Conservation (phyloP, 2,888 invertebrate species). For the Lithophane leautieri region DNA sequence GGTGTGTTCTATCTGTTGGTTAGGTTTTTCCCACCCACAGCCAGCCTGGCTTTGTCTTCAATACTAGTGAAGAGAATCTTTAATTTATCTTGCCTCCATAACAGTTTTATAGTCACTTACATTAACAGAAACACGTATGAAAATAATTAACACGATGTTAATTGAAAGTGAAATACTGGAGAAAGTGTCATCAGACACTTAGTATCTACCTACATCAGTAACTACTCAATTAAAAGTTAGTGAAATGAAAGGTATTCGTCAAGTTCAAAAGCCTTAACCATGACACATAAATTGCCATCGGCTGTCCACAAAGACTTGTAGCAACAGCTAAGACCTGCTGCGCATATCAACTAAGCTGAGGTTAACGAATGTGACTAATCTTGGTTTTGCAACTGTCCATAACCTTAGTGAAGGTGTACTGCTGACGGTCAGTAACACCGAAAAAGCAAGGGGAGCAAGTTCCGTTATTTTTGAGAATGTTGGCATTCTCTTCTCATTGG, state of each 20-base stretch:
- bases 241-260: constrained; percentile 9
- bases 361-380: constrained; percentile 76
- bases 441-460: background rate
- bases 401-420: constrained; percentile 41
- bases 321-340: constrained; percentile 68
- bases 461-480: too few species aligned
- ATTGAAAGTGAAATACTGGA: constrained; percentile 34
- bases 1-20: too few species aligned
- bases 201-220: background rate
- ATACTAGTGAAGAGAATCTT: constrained; percentile 2
- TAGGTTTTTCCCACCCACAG: background rate
- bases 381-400: constrained; percentile 69
- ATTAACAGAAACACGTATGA: constrained; percentile 8
- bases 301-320: constrained; percentile 75
- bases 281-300: constrained; percentile 78
- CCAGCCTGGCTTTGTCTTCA: background rate
- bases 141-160: constrained; percentile 12
- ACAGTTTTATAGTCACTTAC: constrained; percentile 4
- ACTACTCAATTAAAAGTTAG: constrained; percentile 7
- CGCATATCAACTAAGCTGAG: constrained; percentile 73
- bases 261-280: constrained; percentile 69
- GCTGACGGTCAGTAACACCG: constrained; percentile 41
- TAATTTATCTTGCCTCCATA: background rate
- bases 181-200: constrained; percentile 42
- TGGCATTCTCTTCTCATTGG: too few species aligned